Evolutionary conservation across 35 echinoderm and acorn worm genomes (phyloP), one percentile per base, ranked within the genome.

Genomic region (Ophioderma brevispina): DNA sequence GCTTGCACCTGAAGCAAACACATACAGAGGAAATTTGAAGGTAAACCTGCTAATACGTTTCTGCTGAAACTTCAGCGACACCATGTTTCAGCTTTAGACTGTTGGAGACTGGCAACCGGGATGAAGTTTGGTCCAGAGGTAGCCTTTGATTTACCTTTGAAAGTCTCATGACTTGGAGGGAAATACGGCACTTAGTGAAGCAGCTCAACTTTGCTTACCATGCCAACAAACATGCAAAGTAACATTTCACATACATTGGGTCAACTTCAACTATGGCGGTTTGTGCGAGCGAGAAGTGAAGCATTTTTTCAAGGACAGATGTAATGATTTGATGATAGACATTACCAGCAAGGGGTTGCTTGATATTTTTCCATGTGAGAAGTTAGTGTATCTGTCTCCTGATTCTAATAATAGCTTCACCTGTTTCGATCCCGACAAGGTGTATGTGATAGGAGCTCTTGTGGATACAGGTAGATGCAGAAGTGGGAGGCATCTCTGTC

Each of bases 51-150:
- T 76, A 50, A 86, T 25, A 31, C 84, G 25, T 42, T 89, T 1
- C 39, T 94, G 13, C 86, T n/a, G 81, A 34, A 37, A 79, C 19
- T 46, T 37, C 13, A 43, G 23, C 4, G 75, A 89, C 17, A 78
- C 64, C 11, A 56, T 89, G 8, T n/a, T n/a, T n/a, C 39, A 55
- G 17, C 55, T 85, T 33, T 93, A 79, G 86, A 89, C 32, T 77
- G 90, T 35, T 99, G 90, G 93, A 77, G 85, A 25, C 33, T 99
- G 8, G 94, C 97, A 14, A 82, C 91, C 36, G 97, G 86, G 32
- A 99, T 99, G 97, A 95, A 85, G 75, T 99, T 99, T 93, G 93
- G 93, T 1, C 97, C 91, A 18, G 86, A 99, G 55, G 82, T 99
- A 23, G 94, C 88, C 13, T 88, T 91, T 80, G 97, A 99, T 63